A percentile compares a stretch with the other conserved stretches of the same genome.
These are phyloP conservation scores for Cataglyphis altisquamis DNA, from an alignment of 2,888 invertebrate genomes.

Conservation along the genomic window DNA sequence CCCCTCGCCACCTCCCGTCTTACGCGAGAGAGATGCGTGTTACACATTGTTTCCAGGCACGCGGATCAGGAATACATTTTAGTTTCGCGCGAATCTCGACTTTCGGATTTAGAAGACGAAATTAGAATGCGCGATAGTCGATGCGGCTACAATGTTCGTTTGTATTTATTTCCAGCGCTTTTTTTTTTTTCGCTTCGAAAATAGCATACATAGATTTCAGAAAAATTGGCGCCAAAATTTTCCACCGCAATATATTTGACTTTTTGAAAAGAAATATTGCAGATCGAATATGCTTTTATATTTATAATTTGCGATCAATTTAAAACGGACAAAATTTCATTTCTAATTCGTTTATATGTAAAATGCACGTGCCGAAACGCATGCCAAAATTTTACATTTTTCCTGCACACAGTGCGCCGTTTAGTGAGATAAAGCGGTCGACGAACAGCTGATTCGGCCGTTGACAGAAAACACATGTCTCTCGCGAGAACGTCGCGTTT, in stretches of 20 bases:
- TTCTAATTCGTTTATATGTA: background rate
- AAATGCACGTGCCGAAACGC: background rate
- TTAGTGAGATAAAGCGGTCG: background rate
- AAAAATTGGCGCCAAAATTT: background rate
- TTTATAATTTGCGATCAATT: background rate
- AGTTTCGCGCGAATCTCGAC: conserved; percentile 1
- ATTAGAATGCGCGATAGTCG: background rate
- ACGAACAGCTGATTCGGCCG: background rate
- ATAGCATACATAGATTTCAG: background rate
- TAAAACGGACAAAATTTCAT: background rate
- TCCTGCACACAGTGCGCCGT: background rate
- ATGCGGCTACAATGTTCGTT: background rate
- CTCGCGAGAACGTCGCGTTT: conserved; percentile 43
- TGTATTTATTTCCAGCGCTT: background rate
- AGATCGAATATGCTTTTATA: background rate
- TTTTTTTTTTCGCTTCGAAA: conserved; percentile 1
- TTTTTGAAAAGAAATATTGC: background rate
- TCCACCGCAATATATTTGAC: background rate
- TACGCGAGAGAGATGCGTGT: background rate
- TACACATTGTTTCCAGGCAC: conserved; percentile 46
- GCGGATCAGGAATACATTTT: conserved; percentile 30
- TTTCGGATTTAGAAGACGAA: conserved; percentile 26
- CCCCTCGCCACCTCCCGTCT: background rate
- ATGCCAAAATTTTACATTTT: background rate
- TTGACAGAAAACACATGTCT: conserved; percentile 59